Conservation (phyloP, 2,113 vertebrate species). For the Hirundichthys speculiger region DNA sequence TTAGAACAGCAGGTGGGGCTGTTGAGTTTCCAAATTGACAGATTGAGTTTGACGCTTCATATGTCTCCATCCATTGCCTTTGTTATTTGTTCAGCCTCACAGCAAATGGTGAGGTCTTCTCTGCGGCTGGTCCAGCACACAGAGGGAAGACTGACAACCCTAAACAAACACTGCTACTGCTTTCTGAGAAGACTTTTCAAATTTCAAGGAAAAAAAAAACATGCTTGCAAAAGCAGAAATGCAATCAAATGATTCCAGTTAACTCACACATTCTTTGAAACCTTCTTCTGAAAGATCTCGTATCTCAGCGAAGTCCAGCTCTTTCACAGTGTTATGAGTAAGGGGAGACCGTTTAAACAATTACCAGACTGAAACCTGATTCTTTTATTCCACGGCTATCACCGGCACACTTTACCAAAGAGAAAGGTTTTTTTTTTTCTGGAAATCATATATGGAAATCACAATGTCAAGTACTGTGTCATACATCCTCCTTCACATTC, state of each 20-base stretch:
- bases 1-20: slow-evolving; percentile 71
- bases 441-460: background rate
- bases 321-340: background rate
- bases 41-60: background rate
- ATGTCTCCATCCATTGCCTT: slow-evolving; percentile 42
- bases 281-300: background rate
- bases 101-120: slow-evolving; percentile 51
- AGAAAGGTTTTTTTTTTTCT: background rate
- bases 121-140: slow-evolving; percentile 43
- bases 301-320: background rate
- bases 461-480: background rate
- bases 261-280: background rate
- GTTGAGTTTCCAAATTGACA: slow-evolving; percentile 50
- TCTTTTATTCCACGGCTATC: background rate
- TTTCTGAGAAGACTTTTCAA: background rate
- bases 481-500: too few relatives aligned
- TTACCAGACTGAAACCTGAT: background rate
- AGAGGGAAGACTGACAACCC: slow-evolving; percentile 57
- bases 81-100: slow-evolving; percentile 74
- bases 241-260: background rate
- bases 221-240: background rate
- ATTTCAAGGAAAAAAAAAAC: background rate
- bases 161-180: slow-evolving; percentile 20
- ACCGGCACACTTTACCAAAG: background rate
- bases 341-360: background rate